These are phyloP conservation scores for Aethes cnicana DNA, from an alignment of 2,888 invertebrate genomes.

Conservation along the genomic window DNA sequence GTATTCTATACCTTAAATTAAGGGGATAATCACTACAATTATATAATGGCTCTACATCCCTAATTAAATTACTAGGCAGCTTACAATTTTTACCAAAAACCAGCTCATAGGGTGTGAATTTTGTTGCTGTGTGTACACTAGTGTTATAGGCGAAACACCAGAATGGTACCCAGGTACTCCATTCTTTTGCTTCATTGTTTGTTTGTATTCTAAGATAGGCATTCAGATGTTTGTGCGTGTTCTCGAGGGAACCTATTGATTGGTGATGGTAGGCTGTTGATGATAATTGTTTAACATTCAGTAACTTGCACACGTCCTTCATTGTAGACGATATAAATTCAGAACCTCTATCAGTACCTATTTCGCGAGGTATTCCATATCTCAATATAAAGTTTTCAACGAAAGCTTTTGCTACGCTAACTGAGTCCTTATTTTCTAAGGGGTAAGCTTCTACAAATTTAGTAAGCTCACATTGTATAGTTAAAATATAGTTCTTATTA, in stretches of 20 bases:
- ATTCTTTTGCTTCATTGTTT: too few relatives aligned
- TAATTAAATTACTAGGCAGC: not conserved
- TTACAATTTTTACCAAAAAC: not conserved
- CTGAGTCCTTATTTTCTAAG: not conserved
- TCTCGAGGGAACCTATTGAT: too few relatives aligned
- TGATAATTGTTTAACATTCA: not conserved
- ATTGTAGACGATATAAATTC: not conserved
- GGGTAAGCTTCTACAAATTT: constrained; percentile 1
- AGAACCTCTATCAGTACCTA: not conserved
- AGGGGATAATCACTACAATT: not conserved
- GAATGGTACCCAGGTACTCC: not conserved
- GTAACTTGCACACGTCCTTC: not conserved
- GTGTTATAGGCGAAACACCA: not conserved
- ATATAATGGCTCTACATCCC: not conserved
- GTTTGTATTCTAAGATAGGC: too few relatives aligned
- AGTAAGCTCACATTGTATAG: not conserved
- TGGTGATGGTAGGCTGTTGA: not conserved
- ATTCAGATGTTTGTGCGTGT: too few relatives aligned
- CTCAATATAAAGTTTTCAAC: not conserved
- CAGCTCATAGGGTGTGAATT: not conserved
- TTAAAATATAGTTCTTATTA: not conserved
- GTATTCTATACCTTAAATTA: not conserved
- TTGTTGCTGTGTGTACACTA: not conserved
- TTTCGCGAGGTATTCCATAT: not conserved
- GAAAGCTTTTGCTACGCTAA: not conserved